These are phyloP conservation scores for Nebria brevicollis DNA, from an alignment of 2,888 invertebrate genomes.

Conservation along the genomic window DNA sequence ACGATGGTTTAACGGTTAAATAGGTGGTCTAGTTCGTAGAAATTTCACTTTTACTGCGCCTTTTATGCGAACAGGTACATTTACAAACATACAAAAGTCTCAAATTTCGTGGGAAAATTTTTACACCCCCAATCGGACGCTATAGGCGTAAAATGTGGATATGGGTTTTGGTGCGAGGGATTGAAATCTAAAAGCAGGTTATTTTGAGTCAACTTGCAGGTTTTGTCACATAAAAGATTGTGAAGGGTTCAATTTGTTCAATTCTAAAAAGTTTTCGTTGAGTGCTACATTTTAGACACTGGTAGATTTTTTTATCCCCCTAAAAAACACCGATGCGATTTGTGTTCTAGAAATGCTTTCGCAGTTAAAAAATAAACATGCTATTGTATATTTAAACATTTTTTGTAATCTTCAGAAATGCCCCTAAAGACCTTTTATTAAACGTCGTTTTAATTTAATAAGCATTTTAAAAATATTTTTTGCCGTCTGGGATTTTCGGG, in stretches of 20 bases:
- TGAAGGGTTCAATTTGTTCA: no score
- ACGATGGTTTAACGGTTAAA: not conserved
- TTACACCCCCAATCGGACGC: not conserved
- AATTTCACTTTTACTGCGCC: constrained; percentile 1
- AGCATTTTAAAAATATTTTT: not conserved
- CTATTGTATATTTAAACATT: no score
- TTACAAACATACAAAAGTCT: not conserved
- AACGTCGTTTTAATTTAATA: not conserved
- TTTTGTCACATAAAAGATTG: no score
- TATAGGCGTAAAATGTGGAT: not conserved
- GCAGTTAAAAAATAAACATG: no score
- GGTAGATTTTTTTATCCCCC: no score
- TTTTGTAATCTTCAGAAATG: not conserved
- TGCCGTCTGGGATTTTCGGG: not conserved
- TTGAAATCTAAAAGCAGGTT: not conserved
- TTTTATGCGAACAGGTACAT: not conserved
- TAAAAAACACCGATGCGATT: no score
- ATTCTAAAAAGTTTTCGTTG: no score
- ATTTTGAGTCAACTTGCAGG: no score
- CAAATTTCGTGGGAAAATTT: not conserved
- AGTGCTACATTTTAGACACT: no score
- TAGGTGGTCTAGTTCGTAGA: not conserved
- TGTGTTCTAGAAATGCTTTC: no score
- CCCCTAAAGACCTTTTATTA: not conserved
- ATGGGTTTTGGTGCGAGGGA: not conserved